phyloP scores from a whole-genome alignment of 2,797 vertebrate genomes.

The Neosalanx taihuensis region DNA sequence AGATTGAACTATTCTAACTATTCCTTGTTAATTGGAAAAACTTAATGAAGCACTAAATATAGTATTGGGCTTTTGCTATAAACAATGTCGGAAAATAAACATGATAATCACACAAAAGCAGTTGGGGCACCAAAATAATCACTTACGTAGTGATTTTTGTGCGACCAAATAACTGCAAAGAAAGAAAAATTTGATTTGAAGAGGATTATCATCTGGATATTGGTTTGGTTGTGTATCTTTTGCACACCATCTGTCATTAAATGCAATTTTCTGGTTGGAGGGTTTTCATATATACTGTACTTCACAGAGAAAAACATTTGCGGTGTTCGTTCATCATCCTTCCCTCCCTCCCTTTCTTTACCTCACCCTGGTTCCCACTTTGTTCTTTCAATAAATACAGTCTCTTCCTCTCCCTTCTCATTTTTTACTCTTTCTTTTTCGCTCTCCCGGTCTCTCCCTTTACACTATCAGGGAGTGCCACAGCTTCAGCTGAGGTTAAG shows the following conservation, averaged over 20 bases:
- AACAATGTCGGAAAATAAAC: not conserved
- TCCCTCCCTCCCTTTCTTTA: too few species aligned
- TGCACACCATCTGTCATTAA: conserved; percentile 5
- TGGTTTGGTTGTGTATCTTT: conserved; percentile 5
- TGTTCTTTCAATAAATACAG: not conserved
- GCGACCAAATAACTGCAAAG: not conserved
- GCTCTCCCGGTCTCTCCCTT: not conserved
- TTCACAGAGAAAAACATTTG: too few species aligned
- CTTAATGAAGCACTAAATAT: conserved; percentile 5
- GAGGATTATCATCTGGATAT: not conserved
- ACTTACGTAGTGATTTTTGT: not conserved
- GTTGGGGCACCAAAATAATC: not conserved
- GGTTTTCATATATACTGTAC: not conserved
- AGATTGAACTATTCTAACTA: conserved; percentile 1
- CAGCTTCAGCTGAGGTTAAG: not conserved
- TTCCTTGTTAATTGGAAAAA: not conserved
- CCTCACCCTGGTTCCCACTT: not conserved
- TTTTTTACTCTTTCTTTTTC: not conserved
- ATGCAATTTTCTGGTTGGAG: conserved; percentile 5
- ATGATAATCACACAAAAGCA: conserved; percentile 1
- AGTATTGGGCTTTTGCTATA: not conserved
- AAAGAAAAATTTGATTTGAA: not conserved
- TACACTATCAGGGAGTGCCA: not conserved
- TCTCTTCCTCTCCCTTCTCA: not conserved
- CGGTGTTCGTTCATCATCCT: too few species aligned